phyloP scores from a whole-genome alignment of 2,113 vertebrate species.

The Corydoras maculifer region DNA sequence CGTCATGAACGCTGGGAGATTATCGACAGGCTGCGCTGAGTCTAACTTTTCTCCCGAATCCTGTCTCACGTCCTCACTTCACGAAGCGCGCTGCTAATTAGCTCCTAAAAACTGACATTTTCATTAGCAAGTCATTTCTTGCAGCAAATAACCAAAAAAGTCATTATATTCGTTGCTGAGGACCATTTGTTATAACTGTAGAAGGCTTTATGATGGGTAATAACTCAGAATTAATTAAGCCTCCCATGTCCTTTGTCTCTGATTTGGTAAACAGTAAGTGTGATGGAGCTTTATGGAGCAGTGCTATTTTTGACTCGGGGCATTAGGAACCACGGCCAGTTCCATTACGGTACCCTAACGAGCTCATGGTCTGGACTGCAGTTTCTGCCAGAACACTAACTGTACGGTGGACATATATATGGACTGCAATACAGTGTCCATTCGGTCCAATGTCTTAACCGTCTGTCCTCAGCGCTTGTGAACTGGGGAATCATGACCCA shows the following conservation, averaged over 20 bases:
- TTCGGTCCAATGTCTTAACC: no score
- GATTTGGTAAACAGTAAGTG: constrained; percentile 37
- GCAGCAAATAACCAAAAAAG: constrained; percentile 39
- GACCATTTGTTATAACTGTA: constrained; percentile 37
- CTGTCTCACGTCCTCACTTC: constrained; percentile 18
- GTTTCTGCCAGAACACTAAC: no score
- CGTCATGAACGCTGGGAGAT: not conserved
- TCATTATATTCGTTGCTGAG: constrained; percentile 36
- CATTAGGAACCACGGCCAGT: not conserved
- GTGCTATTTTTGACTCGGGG: not conserved
- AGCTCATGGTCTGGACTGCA: no score
- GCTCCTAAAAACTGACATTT: constrained; percentile 44
- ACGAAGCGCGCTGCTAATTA: constrained; percentile 33
- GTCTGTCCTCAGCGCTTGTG: no score
- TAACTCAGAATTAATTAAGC: constrained; percentile 44
- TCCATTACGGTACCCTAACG: no score
- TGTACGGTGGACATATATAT: no score
- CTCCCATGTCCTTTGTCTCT: constrained; percentile 26
- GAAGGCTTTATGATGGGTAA: constrained; percentile 37
- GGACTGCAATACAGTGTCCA: no score
- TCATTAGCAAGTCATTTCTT: constrained; percentile 34
- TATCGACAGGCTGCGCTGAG: not conserved
- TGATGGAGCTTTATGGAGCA: not conserved
- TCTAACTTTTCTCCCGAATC: not conserved
- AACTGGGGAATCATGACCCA: no score